Evolutionary conservation across 2,113 vertebrate genomes (phyloP).

Genomic region (Pica pica): DNA sequence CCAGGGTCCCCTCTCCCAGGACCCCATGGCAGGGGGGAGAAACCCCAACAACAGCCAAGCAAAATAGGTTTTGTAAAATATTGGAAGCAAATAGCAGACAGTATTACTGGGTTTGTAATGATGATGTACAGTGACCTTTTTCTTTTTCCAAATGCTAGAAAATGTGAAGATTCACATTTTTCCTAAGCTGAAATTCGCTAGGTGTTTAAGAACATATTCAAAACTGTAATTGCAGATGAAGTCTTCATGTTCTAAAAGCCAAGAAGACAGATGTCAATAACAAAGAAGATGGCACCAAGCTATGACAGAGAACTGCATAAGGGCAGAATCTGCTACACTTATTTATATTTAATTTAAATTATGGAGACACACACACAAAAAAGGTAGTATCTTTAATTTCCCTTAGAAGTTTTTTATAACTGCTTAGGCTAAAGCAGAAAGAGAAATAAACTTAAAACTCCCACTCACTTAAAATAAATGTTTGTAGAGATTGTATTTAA

Average conservation of each 20-base stretch:
- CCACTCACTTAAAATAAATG: background rate
- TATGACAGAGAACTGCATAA: background rate
- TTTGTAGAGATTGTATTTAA: background rate
- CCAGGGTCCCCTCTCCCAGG: no score
- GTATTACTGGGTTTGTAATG: background rate
- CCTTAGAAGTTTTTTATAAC: background rate
- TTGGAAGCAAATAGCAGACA: background rate
- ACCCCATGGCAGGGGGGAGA: no score
- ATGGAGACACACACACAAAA: background rate
- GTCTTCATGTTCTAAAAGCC: background rate
- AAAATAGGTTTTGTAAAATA: background rate
- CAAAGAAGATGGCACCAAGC: background rate
- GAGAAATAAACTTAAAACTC: background rate
- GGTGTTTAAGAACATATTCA: background rate
- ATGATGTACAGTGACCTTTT: background rate
- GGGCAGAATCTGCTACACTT: background rate
- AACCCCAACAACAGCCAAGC: background rate
- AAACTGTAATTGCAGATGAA: background rate
- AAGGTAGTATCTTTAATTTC: background rate
- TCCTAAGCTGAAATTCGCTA: background rate
- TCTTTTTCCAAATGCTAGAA: background rate
- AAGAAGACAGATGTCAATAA: constrained; percentile 10
- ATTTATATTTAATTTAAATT: background rate
- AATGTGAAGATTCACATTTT: constrained; percentile 15
- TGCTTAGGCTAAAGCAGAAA: background rate